Base-by-base conservation (phyloP, 2,797 vertebrate genomes). In the Enoplosus armatus region DNA sequence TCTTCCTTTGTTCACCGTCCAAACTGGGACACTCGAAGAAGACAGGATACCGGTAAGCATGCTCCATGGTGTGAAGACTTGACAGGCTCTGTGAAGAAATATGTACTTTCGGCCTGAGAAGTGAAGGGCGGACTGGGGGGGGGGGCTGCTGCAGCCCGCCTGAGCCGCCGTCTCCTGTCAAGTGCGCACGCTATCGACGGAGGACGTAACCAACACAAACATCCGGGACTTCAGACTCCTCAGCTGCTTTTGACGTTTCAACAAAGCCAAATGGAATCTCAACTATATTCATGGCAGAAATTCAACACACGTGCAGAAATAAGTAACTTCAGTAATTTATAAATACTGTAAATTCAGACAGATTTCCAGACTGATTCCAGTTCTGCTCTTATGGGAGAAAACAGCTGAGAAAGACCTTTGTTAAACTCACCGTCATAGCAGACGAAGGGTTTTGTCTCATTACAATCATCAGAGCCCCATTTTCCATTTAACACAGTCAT, bases 1-100 rank as follows among this genome's bases (percentile, higher is more conserved):
- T 90, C 22, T 50, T 86, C 51, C 4, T 72, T 4, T 73, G 67
- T 1, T 83, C 80, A 8, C 5, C 9, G 63, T 79, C 60, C 73
- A 88, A 47, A n/a, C 2, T 4, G 2, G 18, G 6, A 26, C 79
- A 55, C 12, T 91, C 79, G 24, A 93, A 94, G 74, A 56, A 91
- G 5, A 94, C 73, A 0, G 69, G 20, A 4, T 86, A 75, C 53
- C 27, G 39, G 63, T 68, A 67, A 8, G 7, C 0, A 0, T n/a
- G 67, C 0, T 4, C 90, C 92, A 94, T 94, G 0, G 8, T 58
- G 5, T 2, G 0, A 0, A 5, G 6, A 26, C 15, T 26, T 5
- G 2, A 9, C 9, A n/a, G n/a, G n/a, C n/a, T n/a, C n/a, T n/a
- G n/a, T n/a, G n/a, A n/a, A n/a, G n/a, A n/a, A n/a, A n/a, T n/a